Percentiles rank a stretch among this genome's conserved stretches.
Conservation (phyloP, 2,113 vertebrate genomes). For the Scophthalmus maximus region DNA sequence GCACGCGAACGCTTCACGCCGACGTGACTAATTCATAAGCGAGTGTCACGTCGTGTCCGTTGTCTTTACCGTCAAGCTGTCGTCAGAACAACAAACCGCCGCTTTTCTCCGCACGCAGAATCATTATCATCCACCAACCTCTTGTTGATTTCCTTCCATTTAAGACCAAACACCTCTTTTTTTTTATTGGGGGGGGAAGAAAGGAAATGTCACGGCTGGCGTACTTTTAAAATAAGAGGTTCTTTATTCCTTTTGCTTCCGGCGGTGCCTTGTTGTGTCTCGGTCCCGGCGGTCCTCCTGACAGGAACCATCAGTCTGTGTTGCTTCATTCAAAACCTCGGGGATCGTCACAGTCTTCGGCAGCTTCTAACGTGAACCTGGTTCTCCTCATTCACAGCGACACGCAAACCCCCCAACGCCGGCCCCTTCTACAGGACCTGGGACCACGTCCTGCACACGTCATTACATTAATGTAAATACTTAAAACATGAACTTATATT, state of each 20-base stretch:
- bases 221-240: not conserved
- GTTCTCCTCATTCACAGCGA: conserved; percentile 17
- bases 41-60: too few species aligned
- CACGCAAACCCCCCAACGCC: not conserved
- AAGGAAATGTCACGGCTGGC: not conserved
- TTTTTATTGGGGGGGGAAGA: not conserved
- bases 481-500: too few species aligned
- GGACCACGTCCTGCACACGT: not conserved
- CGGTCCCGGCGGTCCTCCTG: conserved; percentile 22
- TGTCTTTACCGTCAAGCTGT: too few species aligned
- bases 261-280: conserved; percentile 29
- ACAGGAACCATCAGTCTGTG: conserved; percentile 30
- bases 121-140: too few species aligned
- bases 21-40: too few species aligned
- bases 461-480: not conserved
- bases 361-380: conserved; percentile 21
- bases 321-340: conserved; percentile 42
- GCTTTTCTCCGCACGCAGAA: too few species aligned
- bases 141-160: not conserved
- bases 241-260: conserved; percentile 1
- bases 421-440: not conserved
- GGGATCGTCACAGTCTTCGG: conserved; percentile 29
- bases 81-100: too few species aligned
- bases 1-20: too few species aligned
- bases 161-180: not conserved